These are phyloP conservation scores for Rambutsinella grinnellia DNA, from an alignment of 2,888 invertebrate species.

Conservation along the genomic window DNA sequence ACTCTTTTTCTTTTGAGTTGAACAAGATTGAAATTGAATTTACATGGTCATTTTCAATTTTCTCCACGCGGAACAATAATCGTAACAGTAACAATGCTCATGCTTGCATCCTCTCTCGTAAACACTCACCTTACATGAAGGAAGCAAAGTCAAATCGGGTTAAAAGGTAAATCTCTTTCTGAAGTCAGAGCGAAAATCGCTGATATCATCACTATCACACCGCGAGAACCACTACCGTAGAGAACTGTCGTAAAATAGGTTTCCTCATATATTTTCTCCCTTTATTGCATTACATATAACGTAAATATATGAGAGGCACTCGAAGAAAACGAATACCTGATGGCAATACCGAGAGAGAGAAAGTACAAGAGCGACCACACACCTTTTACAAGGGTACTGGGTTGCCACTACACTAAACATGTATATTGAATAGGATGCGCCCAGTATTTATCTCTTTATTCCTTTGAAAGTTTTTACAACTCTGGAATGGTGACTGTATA, in stretches of 20 bases:
- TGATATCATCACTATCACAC: not conserved
- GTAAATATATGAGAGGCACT: not conserved
- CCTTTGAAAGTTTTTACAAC: not conserved
- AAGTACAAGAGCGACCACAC: too few relatives aligned
- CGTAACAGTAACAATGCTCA: not conserved
- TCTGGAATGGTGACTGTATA: too few relatives aligned
- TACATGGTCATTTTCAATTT: not conserved
- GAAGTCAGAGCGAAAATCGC: not conserved
- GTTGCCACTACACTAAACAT: too few relatives aligned
- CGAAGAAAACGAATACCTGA: too few relatives aligned
- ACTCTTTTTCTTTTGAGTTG: not conserved
- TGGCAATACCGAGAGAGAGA: too few relatives aligned
- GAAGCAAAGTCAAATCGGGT: not conserved
- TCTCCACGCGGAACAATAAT: not conserved
- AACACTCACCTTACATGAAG: not conserved
- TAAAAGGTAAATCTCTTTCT: not conserved
- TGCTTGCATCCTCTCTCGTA: not conserved
- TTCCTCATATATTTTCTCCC: not conserved
- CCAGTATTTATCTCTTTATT: not conserved
- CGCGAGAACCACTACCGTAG: not conserved
- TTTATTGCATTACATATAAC: not conserved
- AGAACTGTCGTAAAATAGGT: not conserved
- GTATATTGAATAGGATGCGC: too few relatives aligned
- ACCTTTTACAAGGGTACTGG: too few relatives aligned
- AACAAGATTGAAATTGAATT: not conserved